Percentiles rank a stretch among this genome's conserved stretches.
phyloP scores from a whole-genome alignment of 2,888 invertebrate species.

The Eueremaeus valkanovi region DNA sequence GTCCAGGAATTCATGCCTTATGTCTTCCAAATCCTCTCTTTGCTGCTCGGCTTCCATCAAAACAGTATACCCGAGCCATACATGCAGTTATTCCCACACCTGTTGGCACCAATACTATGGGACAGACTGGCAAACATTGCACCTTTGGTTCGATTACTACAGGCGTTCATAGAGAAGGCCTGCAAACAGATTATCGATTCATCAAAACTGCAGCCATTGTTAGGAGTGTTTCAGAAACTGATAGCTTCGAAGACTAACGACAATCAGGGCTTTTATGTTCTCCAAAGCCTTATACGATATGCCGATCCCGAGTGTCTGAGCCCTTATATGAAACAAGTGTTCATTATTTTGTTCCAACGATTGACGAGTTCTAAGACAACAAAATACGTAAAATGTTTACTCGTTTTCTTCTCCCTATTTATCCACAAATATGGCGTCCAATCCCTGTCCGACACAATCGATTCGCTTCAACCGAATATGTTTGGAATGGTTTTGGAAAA shows the following conservation, averaged over 20 bases:
- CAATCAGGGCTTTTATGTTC: conserved; percentile 88
- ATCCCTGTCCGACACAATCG: conserved; percentile 69
- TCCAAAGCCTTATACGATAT: conserved; percentile 77
- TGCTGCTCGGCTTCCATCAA: conserved; percentile 66
- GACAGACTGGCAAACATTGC: conserved; percentile 88
- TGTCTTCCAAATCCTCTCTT: conserved; percentile 92
- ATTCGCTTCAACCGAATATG: conserved; percentile 82
- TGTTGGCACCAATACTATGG: conserved; percentile 86
- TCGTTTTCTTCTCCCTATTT: conserved; percentile 86
- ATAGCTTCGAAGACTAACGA: conserved; percentile 92
- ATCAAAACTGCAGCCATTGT: conserved; percentile 66
- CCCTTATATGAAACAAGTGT: conserved; percentile 77
- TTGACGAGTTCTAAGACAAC: conserved; percentile 89
- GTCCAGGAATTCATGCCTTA: conserved; percentile 97
- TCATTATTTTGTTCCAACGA: conserved; percentile 86
- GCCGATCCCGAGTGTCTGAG: conserved; percentile 71
- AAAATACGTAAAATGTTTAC: conserved; percentile 80
- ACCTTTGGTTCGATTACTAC: conserved; percentile 84
- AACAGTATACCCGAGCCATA: conserved; percentile 68
- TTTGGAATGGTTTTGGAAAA: conserved; percentile 94
- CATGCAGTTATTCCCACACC: conserved; percentile 79
- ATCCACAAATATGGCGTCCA: conserved; percentile 73
- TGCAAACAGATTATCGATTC: conserved; percentile 64
- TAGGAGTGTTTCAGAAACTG: conserved; percentile 94
- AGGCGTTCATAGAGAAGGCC: conserved; percentile 74